These are phyloP conservation scores for Botia almorhae DNA, from an alignment of 2,797 vertebrate species.

Conservation along the genomic window DNA sequence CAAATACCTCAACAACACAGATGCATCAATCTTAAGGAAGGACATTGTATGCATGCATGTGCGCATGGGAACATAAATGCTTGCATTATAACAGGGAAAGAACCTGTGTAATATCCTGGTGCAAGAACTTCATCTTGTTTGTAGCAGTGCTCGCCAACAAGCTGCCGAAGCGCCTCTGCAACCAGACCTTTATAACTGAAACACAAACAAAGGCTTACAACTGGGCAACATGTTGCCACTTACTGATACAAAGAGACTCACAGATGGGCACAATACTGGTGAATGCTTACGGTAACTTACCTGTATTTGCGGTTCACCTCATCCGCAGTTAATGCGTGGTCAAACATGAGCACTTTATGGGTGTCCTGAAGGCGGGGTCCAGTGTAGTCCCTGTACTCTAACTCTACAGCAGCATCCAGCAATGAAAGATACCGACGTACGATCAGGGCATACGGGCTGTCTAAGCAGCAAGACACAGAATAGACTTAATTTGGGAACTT, in stretches of 20 bases:
- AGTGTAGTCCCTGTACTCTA: constrained; percentile 85
- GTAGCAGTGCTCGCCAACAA: constrained; percentile 88
- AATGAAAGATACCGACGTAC: constrained; percentile 89
- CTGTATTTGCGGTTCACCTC: constrained; percentile 93
- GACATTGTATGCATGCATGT: neutral
- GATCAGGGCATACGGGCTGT: constrained; percentile 86
- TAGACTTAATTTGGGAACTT: neutral
- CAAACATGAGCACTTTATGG: constrained; percentile 91
- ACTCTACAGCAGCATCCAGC: constrained; percentile 84
- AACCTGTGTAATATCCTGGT: constrained; percentile 91
- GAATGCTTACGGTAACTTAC: constrained; percentile 63
- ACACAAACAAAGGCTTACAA: constrained; percentile 21
- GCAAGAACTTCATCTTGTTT: constrained; percentile 87
- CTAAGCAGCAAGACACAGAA: constrained; percentile 66
- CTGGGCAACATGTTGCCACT: neutral
- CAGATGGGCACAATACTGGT: neutral
- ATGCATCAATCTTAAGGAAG: no score
- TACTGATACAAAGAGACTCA: neutral
- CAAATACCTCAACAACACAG: neutral
- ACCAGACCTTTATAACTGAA: constrained; percentile 91
- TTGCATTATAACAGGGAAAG: neutral
- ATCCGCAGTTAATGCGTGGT: constrained; percentile 86
- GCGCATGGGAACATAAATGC: neutral
- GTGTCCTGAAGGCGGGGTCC: constrained; percentile 85
- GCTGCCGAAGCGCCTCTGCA: constrained; percentile 87